phyloP scores from a whole-genome alignment of 1,140 invertebrate genomes.

The Polypedilum vanderplanki region DNA sequence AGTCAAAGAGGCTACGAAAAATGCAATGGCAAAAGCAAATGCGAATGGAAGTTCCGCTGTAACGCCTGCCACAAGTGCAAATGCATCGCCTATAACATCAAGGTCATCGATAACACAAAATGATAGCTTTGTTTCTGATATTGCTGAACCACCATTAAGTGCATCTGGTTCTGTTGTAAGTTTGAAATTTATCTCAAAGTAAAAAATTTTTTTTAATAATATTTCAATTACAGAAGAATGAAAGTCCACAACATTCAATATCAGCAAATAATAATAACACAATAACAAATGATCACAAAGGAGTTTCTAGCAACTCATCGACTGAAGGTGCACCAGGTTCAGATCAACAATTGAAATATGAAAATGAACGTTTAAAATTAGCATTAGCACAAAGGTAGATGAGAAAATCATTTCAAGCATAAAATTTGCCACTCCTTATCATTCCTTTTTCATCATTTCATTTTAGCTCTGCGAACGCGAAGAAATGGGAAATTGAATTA shows the following conservation, averaged over 20 bases:
- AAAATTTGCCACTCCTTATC: background rate
- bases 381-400: conserved; percentile 91
- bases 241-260: conserved; percentile 23
- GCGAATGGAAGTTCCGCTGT: conserved; percentile 68
- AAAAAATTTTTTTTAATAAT: background rate
- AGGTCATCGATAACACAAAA: conserved; percentile 50
- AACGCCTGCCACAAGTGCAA: conserved; percentile 75
- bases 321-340: conserved; percentile 45
- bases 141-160: conserved; percentile 47
- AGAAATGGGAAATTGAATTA: conserved; percentile 97
- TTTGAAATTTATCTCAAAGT: background rate
- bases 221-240: background rate
- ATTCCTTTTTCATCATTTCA: conserved; percentile 30
- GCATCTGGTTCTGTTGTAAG: conserved; percentile 23
- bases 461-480: conserved; percentile 87
- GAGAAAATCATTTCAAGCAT: conserved; percentile 31
- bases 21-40: conserved; percentile 57
- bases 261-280: conserved; percentile 27
- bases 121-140: conserved; percentile 40
- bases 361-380: conserved; percentile 92
- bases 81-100: conserved; percentile 72
- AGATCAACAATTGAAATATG: conserved; percentile 91
- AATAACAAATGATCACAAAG: conserved; percentile 25
- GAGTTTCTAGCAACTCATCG: conserved; percentile 36
- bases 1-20: conserved; percentile 87